A percentile compares a stretch with the other conserved stretches of the same genome.
These are phyloP conservation scores for Tanypteryx hageni DNA, from an alignment of 2,888 invertebrate species.

Conservation along the genomic window DNA sequence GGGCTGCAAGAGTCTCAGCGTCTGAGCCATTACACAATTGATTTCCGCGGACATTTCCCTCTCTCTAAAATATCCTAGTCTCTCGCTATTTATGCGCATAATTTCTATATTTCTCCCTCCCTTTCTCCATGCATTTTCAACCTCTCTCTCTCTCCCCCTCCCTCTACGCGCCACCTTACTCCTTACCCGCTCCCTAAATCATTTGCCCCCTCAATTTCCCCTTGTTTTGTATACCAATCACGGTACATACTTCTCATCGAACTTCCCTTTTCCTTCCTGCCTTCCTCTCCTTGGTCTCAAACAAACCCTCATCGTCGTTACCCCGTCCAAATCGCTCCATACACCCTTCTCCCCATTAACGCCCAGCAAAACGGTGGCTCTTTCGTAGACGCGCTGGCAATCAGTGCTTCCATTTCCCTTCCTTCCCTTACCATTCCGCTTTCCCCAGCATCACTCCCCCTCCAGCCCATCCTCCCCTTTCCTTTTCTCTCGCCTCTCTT, in stretches of 20 bases:
- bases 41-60: too few species aligned
- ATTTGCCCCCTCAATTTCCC: background rate
- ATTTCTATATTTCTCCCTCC: background rate
- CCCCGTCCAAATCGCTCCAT: background rate
- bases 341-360: background rate
- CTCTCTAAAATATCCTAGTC: too few species aligned
- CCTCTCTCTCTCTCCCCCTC: background rate
- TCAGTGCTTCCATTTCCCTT: background rate
- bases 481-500: too few species aligned
- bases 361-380: background rate
- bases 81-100: too few species aligned
- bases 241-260: slow-evolving; percentile 20
- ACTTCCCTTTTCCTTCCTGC: background rate
- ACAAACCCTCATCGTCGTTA: too few species aligned
- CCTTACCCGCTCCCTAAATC: background rate
- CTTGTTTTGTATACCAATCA: background rate
- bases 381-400: slow-evolving; percentile 22
- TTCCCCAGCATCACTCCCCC: too few species aligned
- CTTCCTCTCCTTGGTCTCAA: background rate
- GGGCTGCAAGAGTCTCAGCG: too few species aligned
- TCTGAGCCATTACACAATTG: too few species aligned
- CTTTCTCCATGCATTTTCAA: background rate
- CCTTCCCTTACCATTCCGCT: too few species aligned
- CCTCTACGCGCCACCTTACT: background rate
- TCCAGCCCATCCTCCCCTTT: too few species aligned